Percentiles rank a stretch among this genome's conserved stretches.
Evolutionary conservation across 1,140 invertebrate species (phyloP).

Genomic region (Dufourea novaeangliae): DNA sequence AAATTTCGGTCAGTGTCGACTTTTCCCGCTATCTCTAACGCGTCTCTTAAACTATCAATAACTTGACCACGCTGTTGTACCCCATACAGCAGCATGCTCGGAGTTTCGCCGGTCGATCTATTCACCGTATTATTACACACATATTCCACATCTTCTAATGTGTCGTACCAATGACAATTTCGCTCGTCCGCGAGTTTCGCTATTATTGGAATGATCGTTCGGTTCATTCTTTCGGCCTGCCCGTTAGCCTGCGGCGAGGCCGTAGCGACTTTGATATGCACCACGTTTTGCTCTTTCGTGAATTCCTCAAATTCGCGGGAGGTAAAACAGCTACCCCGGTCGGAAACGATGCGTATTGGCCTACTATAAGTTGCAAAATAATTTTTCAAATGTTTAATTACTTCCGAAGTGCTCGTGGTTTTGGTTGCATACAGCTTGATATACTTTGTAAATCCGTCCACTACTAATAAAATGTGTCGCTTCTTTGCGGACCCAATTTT

Average conservation of each 20-base stretch:
- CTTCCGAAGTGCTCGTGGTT: no score
- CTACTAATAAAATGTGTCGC: no score
- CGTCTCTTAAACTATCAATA: background rate
- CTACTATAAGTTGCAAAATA: no score
- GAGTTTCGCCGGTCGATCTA: no score
- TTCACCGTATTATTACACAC: background rate
- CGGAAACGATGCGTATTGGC: no score
- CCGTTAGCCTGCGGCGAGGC: constrained; percentile 8
- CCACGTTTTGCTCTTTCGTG: background rate
- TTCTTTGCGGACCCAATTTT: no score
- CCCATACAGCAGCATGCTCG: constrained; percentile 6
- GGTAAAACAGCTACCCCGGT: constrained; percentile 11
- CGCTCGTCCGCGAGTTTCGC: background rate
- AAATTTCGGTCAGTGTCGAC: background rate
- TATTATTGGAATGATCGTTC: background rate
- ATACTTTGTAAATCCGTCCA: no score
- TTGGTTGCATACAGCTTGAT: no score
- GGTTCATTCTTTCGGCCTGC: background rate
- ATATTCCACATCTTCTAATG: background rate
- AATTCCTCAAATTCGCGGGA: background rate
- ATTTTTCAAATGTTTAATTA: no score
- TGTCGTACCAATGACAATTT: background rate
- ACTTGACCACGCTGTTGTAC: constrained; percentile 7
- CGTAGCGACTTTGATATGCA: background rate
- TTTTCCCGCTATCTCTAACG: background rate